phyloP scores from a whole-genome alignment of 2,888 invertebrate species.

The Leptodirus hochenwartii region DNA sequence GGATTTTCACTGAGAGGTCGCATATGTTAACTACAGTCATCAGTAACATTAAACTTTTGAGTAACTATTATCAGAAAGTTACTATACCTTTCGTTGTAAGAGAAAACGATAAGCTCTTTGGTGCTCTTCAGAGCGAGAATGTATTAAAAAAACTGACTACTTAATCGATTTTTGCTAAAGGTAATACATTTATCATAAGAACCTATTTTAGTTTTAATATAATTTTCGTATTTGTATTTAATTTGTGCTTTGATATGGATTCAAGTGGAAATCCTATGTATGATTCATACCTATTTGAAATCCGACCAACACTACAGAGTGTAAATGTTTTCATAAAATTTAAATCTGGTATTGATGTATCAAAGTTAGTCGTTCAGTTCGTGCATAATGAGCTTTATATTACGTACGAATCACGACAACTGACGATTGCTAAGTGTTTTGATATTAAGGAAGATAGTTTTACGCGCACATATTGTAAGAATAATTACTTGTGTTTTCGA shows the following conservation, averaged over 20 bases:
- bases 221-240: too few species aligned
- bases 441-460: constrained; percentile 3
- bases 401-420: too few species aligned
- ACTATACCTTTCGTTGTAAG: constrained; percentile 64
- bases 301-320: constrained; percentile 37
- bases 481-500: background rate
- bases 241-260: too few species aligned
- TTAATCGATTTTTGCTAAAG: constrained; percentile 13
- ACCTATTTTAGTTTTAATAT: too few species aligned
- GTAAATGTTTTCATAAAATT: constrained; percentile 40
- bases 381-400: too few species aligned
- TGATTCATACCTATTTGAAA: constrained; percentile 23
- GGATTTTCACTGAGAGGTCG: constrained; percentile 69
- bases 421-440: constrained; percentile 3
- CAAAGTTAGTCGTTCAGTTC: too few species aligned
- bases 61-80: constrained; percentile 69
- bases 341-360: too few species aligned
- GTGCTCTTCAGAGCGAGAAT: constrained; percentile 40
- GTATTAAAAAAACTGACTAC: constrained; percentile 25
- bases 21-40: constrained; percentile 81
- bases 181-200: too few species aligned
- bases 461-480: background rate
- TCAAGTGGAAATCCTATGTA: constrained; percentile 9
- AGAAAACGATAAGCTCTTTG: constrained; percentile 56
- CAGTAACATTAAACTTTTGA: constrained; percentile 64